These are phyloP conservation scores for Ladona fulva DNA, from an alignment of 1,140 invertebrate species.

Conservation along the genomic window DNA sequence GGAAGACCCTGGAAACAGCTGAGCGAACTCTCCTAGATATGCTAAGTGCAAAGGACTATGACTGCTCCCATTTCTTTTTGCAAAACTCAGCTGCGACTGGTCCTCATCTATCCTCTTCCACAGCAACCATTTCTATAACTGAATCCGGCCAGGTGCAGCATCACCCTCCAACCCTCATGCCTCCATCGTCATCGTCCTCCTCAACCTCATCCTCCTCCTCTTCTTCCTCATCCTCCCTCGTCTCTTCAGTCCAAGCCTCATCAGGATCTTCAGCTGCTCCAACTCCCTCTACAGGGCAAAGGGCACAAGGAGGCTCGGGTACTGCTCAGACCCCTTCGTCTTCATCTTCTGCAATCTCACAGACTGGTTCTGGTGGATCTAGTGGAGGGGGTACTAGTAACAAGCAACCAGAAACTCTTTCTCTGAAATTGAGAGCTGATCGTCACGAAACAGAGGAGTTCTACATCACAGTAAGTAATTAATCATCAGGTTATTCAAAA, in stretches of 20 bases:
- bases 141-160: too few relatives aligned
- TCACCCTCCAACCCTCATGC: background rate
- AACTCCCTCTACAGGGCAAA: background rate
- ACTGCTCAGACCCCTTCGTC: background rate
- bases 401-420: conserved; percentile 54
- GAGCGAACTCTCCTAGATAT: conserved; percentile 79
- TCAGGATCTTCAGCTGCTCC: background rate
- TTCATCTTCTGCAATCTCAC: background rate
- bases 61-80: conserved; percentile 62
- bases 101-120: background rate
- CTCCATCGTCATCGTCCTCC: background rate
- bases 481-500: too few relatives aligned
- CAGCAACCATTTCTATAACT: background rate
- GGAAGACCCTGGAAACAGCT: conserved; percentile 91
- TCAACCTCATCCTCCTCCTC: background rate
- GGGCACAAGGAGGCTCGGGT: background rate
- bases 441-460: conserved; percentile 81
- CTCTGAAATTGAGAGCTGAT: conserved; percentile 62
- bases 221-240: background rate
- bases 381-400: conserved; percentile 24
- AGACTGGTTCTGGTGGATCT: conserved; percentile 16
- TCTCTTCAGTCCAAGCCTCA: background rate
- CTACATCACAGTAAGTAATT: conserved; percentile 61
- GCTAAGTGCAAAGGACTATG: conserved; percentile 70
- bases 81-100: conserved; percentile 38